A percentile compares a stretch with the other conserved stretches of the same genome.
These are phyloP conservation scores for Xiphophorus hellerii DNA, from an alignment of 2,113 vertebrate species.

Conservation along the genomic window DNA sequence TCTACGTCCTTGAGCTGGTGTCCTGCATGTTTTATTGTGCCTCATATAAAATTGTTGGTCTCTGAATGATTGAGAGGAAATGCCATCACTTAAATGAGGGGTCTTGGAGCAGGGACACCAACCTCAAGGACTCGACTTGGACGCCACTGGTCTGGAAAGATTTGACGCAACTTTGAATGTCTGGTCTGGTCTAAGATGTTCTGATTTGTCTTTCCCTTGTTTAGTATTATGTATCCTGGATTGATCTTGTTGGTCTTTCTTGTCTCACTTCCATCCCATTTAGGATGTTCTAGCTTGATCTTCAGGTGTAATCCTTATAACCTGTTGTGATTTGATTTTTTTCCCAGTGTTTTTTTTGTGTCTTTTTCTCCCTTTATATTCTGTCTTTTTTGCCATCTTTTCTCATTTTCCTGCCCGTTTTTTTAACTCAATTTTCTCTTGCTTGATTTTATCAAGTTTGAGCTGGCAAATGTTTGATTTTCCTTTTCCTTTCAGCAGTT, in stretches of 20 bases:
- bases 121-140: no score
- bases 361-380: not conserved
- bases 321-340: not conserved
- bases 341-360: not conserved
- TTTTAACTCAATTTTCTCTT: not conserved
- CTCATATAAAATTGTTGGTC: no score
- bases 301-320: not conserved
- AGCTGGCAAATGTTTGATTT: constrained; percentile 9
- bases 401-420: not conserved
- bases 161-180: not conserved
- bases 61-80: no score
- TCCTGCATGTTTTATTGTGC: no score
- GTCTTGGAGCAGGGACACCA: not conserved
- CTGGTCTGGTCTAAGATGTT: not conserved
- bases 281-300: not conserved
- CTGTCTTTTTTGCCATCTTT: not conserved
- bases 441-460: constrained; percentile 25
- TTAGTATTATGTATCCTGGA: not conserved
- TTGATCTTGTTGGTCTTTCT: not conserved
- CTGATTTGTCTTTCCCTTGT: not conserved
- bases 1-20: no score
- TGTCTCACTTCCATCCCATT: not conserved
- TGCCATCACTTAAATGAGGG: not conserved
- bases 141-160: no score
- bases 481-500: constrained; percentile 30